Percentiles rank a stretch among this genome's conserved stretches.
phyloP scores from a whole-genome alignment of 1,140 invertebrate species.

The Ephestia elutella region DNA sequence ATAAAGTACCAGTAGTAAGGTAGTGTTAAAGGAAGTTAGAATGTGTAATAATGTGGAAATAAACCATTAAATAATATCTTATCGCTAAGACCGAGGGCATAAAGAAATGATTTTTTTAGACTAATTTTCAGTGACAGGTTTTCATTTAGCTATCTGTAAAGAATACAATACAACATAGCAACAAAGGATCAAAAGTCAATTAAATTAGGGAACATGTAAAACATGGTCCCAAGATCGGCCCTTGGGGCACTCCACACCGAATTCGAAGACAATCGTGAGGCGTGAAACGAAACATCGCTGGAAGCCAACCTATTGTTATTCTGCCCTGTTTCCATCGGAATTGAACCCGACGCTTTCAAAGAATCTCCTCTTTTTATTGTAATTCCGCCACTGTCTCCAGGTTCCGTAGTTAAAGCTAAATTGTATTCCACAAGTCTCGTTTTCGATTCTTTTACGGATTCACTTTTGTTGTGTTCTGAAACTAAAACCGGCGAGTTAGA shows the following conservation, averaged over 20 bases:
- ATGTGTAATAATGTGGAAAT: too few species aligned
- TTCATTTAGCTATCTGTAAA: too few species aligned
- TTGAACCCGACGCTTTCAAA: conserved; percentile 3
- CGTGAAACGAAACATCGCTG: background rate
- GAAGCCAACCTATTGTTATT: conserved; percentile 1
- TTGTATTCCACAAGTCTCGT: background rate
- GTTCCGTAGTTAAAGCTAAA: conserved; percentile 4
- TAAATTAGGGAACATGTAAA: background rate
- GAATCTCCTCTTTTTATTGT: conserved; percentile 10
- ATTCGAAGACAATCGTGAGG: conserved; percentile 5
- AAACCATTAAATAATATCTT: too few species aligned
- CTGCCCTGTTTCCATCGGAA: background rate
- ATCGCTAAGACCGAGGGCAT: too few species aligned
- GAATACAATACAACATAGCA: too few species aligned
- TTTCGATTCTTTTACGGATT: background rate
- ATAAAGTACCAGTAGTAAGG: too few species aligned
- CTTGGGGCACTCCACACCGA: background rate
- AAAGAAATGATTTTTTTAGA: too few species aligned
- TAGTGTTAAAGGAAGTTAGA: too few species aligned
- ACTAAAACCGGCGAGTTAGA: background rate
- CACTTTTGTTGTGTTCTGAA: background rate
- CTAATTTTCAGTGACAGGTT: too few species aligned
- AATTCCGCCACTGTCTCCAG: conserved; percentile 6
- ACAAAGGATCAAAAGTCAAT: background rate
- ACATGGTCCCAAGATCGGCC: background rate